Conservation (phyloP, 2,113 vertebrate species). For the Heteronetta atricapilla region DNA sequence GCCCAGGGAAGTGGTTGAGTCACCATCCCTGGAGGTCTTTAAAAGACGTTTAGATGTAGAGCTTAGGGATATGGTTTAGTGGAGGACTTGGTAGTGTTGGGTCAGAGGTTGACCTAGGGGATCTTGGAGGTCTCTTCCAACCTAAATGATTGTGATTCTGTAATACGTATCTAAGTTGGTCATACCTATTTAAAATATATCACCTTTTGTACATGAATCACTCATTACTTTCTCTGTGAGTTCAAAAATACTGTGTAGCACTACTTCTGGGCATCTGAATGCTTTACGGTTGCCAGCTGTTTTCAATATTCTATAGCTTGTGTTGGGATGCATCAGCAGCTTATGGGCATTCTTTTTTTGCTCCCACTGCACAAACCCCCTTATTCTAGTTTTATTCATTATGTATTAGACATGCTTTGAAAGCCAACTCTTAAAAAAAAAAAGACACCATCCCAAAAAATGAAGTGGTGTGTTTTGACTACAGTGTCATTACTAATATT, state of each 20-base stretch:
- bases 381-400: not conserved
- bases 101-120: too few relatives aligned
- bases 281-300: not conserved
- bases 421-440: not conserved
- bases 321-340: not conserved
- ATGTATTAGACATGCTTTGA: not conserved
- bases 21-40: too few relatives aligned
- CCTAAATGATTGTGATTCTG: not conserved
- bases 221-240: not conserved
- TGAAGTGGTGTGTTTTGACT: not conserved
- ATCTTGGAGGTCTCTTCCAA: too few relatives aligned
- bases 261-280: not conserved
- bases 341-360: not conserved
- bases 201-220: not conserved
- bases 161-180: not conserved
- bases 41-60: too few relatives aligned
- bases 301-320: not conserved
- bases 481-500: not conserved
- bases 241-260: not conserved
- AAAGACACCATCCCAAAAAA: not conserved
- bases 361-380: not conserved
- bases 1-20: too few relatives aligned
- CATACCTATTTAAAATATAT: not conserved
- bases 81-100: too few relatives aligned
- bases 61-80: too few relatives aligned